Percentiles rank a stretch among this genome's conserved stretches.
phyloP scores from a whole-genome alignment of 2,113 vertebrate species.

The Tiliqua scincoides region DNA sequence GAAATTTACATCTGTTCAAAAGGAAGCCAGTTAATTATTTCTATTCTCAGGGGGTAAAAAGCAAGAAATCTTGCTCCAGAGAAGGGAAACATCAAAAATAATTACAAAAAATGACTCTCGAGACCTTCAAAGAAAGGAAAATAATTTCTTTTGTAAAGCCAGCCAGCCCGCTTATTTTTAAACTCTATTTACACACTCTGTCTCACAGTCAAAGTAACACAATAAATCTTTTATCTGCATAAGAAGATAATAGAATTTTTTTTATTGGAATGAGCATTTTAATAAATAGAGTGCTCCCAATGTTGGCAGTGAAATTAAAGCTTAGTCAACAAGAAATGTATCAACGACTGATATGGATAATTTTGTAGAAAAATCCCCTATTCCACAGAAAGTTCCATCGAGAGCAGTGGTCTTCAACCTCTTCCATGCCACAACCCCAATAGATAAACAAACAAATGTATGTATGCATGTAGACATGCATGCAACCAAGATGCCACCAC shows the following conservation, averaged over 20 bases:
- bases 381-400: neutral
- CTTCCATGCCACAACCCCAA: too few relatives aligned
- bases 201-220: neutral
- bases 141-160: slow-evolving; percentile 28
- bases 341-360: neutral
- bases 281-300: slow-evolving; percentile 30
- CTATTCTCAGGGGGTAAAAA: neutral
- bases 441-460: too few relatives aligned
- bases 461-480: too few relatives aligned
- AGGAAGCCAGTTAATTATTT: slow-evolving; percentile 47
- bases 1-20: slow-evolving; percentile 43
- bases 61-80: slow-evolving; percentile 3
- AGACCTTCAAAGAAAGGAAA: slow-evolving; percentile 30
- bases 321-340: slow-evolving; percentile 15
- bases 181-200: slow-evolving; percentile 17
- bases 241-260: slow-evolving; percentile 5
- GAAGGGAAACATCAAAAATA: slow-evolving; percentile 26
- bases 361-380: neutral
- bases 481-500: too few relatives aligned
- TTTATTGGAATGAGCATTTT: slow-evolving; percentile 16
- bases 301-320: slow-evolving; percentile 37
- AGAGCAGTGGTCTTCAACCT: too few relatives aligned
- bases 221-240: slow-evolving; percentile 30
- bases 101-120: slow-evolving; percentile 23
- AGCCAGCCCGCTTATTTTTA: slow-evolving; percentile 28